phyloP scores from a whole-genome alignment of 2,888 invertebrate species.

The Ganaspis brasiliensis region DNA sequence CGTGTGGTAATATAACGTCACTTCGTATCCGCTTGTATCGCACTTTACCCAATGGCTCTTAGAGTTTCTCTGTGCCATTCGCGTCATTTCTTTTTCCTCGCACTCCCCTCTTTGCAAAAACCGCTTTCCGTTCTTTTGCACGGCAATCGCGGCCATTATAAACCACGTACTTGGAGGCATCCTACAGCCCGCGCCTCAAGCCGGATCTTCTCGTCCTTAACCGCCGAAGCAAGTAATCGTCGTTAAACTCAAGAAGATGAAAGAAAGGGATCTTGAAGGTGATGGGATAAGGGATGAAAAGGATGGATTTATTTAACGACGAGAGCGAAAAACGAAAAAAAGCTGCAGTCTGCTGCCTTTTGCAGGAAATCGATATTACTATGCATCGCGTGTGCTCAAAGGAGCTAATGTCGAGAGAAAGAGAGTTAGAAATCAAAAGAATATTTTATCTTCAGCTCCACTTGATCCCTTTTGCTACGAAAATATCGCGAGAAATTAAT shows the following conservation, averaged over 20 bases:
- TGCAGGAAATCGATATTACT: constrained; percentile 22
- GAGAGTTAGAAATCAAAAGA: constrained; percentile 43
- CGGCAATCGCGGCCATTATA: constrained; percentile 51
- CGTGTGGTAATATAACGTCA: constrained; percentile 35
- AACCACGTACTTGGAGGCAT: constrained; percentile 48
- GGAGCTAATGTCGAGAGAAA: constrained; percentile 31
- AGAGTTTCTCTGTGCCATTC: constrained; percentile 43
- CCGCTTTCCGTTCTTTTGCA: constrained; percentile 16
- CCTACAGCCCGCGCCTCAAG: constrained; percentile 24
- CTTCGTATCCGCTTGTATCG: constrained; percentile 34
- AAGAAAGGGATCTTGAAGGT: constrained; percentile 37
- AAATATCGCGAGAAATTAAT: constrained; percentile 37
- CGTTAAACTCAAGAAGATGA: constrained; percentile 55
- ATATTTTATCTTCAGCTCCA: constrained; percentile 33
- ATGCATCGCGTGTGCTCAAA: constrained; percentile 31
- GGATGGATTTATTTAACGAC: constrained; percentile 36
- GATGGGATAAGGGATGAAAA: constrained; percentile 16
- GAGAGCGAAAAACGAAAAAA: constrained; percentile 13
- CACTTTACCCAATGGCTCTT: constrained; percentile 30
- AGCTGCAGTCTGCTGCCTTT: constrained; percentile 21
- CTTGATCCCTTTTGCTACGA: background rate
- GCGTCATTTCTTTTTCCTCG: background rate
- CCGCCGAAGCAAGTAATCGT: constrained; percentile 57
- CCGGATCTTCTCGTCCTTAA: constrained; percentile 43
- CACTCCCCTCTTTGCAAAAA: background rate